Evolutionary conservation across 1,140 invertebrate genomes (phyloP).

Genomic region (Phortica variegata): DNA sequence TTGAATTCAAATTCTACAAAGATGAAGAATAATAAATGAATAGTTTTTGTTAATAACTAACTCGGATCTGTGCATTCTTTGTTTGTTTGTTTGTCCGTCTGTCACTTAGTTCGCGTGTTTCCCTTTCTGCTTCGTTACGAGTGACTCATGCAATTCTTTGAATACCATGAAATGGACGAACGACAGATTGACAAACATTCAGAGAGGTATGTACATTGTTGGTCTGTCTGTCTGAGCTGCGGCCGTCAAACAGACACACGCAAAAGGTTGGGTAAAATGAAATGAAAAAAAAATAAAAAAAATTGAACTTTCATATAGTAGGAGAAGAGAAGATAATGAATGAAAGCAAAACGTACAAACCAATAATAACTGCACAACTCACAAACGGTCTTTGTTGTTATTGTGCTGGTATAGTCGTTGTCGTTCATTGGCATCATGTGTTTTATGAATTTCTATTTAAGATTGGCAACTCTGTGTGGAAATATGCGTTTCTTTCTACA

Average conservation of each 20-base stretch:
- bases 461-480: constrained; percentile 26
- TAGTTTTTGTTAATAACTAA: no score
- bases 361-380: constrained; percentile 9
- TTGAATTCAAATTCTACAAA: no score
- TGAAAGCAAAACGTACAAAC: constrained; percentile 21
- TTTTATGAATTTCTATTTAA: no score
- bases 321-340: constrained; percentile 13
- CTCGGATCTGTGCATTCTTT: constrained; percentile 37
- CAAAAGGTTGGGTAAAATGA: no score
- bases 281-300: constrained; percentile 17
- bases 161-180: constrained; percentile 18
- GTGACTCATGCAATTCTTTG: constrained; percentile 31
- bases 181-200: constrained; percentile 4
- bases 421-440: constrained; percentile 2
- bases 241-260: no score
- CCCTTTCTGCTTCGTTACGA: constrained; percentile 37
- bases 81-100: constrained; percentile 1
- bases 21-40: no score
- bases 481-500: no score
- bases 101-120: constrained; percentile 22
- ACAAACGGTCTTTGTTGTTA: background rate
- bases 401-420: no score
- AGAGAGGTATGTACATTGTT: constrained; percentile 3
- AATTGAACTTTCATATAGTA: no score
- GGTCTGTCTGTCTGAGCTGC: no score